Evolutionary conservation across 2,797 vertebrate genomes (phyloP).

Genomic region (Bovichtus diacanthus): DNA sequence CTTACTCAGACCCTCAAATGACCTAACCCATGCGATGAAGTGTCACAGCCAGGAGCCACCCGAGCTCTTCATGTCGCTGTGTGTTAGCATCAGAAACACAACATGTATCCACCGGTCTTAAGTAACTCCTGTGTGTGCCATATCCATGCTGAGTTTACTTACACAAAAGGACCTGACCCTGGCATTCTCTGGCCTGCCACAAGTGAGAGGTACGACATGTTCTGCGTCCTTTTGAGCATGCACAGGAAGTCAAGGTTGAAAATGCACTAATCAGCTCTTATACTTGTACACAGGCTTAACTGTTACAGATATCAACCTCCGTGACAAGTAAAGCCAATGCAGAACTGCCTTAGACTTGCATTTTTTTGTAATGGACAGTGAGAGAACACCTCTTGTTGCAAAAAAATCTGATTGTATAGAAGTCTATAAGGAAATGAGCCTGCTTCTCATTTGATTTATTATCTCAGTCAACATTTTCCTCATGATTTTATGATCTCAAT

Average conservation of each 20-base stretch:
- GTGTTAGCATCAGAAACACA: slow-evolving; percentile 80
- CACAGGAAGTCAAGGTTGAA: background rate
- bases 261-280: background rate
- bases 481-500: no score
- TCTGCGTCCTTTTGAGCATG: no score
- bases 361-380: no score
- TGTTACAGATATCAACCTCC: no score
- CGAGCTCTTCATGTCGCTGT: slow-evolving; percentile 76
- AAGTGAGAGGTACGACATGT: no score
- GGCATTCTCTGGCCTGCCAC: background rate
- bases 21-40: slow-evolving; percentile 60
- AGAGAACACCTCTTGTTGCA: no score
- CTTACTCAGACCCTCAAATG: slow-evolving; percentile 73
- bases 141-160: slow-evolving; percentile 9
- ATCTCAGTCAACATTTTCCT: no score
- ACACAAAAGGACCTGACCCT: background rate
- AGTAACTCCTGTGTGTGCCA: slow-evolving; percentile 50
- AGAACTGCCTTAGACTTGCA: no score
- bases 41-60: slow-evolving; percentile 73
- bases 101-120: slow-evolving; percentile 67
- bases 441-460: no score
- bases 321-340: no score
- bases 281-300: background rate
- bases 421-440: no score
- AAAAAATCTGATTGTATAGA: no score